Conservation (phyloP, 1,140 invertebrate genomes). For the Lepeophtheirus salmonis region DNA sequence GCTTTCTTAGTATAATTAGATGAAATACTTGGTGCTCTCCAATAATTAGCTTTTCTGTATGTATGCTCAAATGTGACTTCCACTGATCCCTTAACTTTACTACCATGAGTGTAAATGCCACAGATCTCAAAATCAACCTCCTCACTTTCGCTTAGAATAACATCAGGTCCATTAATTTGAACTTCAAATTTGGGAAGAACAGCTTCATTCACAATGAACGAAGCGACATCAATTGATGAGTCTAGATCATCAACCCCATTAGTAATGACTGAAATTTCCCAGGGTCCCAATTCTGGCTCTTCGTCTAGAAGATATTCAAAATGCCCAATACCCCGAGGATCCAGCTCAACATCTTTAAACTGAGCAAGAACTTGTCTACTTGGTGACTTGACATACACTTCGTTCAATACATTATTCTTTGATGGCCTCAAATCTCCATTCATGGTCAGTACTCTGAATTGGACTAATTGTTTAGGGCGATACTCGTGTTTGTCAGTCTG, state of each 20-base stretch:
- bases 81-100: background rate
- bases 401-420: conserved; percentile 26
- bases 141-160: background rate
- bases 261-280: background rate
- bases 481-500: conserved; percentile 39
- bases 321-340: conserved; percentile 33
- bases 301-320: conserved; percentile 34
- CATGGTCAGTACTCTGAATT: conserved; percentile 34
- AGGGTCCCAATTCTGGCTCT: conserved; percentile 28
- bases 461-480: conserved; percentile 39
- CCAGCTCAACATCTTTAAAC: conserved; percentile 35
- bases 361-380: conserved; percentile 36
- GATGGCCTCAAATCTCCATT: conserved; percentile 32
- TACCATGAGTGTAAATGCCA: conserved; percentile 7
- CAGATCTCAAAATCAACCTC: background rate
- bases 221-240: background rate
- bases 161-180: conserved; percentile 36
- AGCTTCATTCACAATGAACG: conserved; percentile 39
- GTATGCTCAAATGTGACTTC: background rate
- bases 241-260: background rate
- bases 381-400: conserved; percentile 40
- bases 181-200: conserved; percentile 45
- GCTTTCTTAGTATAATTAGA: conserved; percentile 1
- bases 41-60: conserved; percentile 2
- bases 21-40: conserved; percentile 9